These are phyloP conservation scores for Symphodus melops DNA, from an alignment of 2,113 vertebrate genomes.

Conservation along the genomic window DNA sequence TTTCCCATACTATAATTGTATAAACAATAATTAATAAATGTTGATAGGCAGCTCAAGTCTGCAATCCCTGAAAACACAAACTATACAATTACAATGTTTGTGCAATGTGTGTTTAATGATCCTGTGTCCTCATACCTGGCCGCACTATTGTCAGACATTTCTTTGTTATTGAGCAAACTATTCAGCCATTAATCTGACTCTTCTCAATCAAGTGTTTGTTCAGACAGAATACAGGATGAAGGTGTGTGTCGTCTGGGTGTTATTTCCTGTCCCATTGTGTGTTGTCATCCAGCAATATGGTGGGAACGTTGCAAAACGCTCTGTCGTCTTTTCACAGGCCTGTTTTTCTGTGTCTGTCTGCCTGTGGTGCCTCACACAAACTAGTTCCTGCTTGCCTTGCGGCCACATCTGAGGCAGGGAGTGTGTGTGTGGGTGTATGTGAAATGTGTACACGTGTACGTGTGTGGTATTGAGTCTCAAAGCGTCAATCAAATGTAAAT, in stretches of 20 bases:
- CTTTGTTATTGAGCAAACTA: slow-evolving; percentile 39
- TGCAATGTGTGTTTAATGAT: slow-evolving; percentile 10
- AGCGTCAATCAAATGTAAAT: slow-evolving; percentile 71
- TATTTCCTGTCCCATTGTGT: slow-evolving; percentile 73
- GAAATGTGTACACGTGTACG: slow-evolving; percentile 22
- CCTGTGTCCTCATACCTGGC: slow-evolving; percentile 30
- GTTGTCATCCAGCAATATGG: slow-evolving; percentile 55
- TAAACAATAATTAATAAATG: background rate
- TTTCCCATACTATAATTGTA: background rate
- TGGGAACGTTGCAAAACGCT: slow-evolving; percentile 64
- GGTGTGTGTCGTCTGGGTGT: slow-evolving; percentile 65
- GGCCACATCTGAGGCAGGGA: slow-evolving; percentile 52
- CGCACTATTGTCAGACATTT: slow-evolving; percentile 31
- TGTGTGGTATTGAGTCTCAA: slow-evolving; percentile 60
- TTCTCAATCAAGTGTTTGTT: slow-evolving; percentile 62
- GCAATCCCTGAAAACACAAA: slow-evolving; percentile 10
- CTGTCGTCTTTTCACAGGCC: slow-evolving; percentile 48
- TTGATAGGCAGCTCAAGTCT: background rate
- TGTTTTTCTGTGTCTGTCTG: slow-evolving; percentile 52
- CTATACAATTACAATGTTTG: slow-evolving; percentile 19
- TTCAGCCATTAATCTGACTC: slow-evolving; percentile 63
- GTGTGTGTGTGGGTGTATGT: slow-evolving; percentile 32
- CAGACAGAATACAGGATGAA: slow-evolving; percentile 66
- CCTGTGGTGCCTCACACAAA: slow-evolving; percentile 59
- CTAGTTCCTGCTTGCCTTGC: slow-evolving; percentile 65